phyloP scores from a whole-genome alignment of 2,888 invertebrate species.

The Nebria brevicollis region DNA sequence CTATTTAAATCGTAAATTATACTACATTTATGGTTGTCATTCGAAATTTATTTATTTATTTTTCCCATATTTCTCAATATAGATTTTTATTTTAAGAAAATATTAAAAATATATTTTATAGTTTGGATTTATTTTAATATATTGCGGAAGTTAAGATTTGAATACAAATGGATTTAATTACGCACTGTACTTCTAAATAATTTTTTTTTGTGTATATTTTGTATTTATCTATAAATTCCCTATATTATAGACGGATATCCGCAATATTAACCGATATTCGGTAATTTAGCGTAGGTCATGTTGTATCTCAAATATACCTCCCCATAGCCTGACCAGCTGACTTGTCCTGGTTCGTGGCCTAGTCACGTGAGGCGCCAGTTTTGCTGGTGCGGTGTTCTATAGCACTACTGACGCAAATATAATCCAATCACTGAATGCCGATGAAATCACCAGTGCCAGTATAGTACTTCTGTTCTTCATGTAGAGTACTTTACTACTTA shows the following conservation, averaged over 20 bases:
- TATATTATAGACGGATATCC: background rate
- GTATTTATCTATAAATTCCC: background rate
- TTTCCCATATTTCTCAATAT: too few species aligned
- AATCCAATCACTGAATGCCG: slow-evolving; percentile 43
- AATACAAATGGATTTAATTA: too few species aligned
- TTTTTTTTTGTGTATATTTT: background rate
- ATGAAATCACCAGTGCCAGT: slow-evolving; percentile 33
- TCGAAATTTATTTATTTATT: too few species aligned
- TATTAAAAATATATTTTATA: too few species aligned
- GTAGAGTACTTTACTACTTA: background rate
- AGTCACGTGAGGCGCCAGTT: slow-evolving; percentile 39
- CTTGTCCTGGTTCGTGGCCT: slow-evolving; percentile 34
- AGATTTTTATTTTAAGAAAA: too few species aligned
- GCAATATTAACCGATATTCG: background rate
- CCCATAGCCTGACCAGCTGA: slow-evolving; percentile 33
- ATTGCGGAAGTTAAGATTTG: too few species aligned
- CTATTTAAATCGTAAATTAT: too few species aligned
- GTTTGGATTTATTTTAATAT: too few species aligned
- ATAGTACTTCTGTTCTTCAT: background rate
- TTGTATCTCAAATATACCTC: background rate
- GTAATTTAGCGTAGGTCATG: slow-evolving; percentile 28
- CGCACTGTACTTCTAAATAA: too few species aligned
- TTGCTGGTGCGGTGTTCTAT: slow-evolving; percentile 21
- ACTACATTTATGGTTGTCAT: too few species aligned
- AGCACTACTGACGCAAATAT: slow-evolving; percentile 41